Base-by-base conservation (phyloP, 2,797 vertebrate genomes). In the Anniella stebbinsi region DNA sequence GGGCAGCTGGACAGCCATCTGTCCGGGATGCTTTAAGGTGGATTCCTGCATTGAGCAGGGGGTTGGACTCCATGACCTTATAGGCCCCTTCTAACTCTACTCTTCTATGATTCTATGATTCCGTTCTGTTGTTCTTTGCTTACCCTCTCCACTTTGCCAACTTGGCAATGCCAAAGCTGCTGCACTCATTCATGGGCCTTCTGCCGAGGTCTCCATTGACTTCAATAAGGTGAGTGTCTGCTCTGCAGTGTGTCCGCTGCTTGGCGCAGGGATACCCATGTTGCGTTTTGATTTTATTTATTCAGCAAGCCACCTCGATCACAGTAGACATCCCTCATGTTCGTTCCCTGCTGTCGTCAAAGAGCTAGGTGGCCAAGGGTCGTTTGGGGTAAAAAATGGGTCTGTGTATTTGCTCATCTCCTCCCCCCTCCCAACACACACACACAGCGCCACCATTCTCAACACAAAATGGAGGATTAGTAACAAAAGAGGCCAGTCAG, bases 401-500 rank as follows among this genome's bases (percentile, higher is more conserved):
- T 84, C 60, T 87, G 67, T 89, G 73, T 94, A 45, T 70, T 76
- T 36, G 21, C 84, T 0, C 0, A 57, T 91, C 85, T 60, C 9
- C 81, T 87, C 89, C 87, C 10, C 11, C 5, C 41, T 45, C 45
- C 0, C 21, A 3, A 51, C 48, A 28, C 51, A 54, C 51, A 33
- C 77, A 54, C 11, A 57, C 54, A 57, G 12, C 54, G 15, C 11
- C 63, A 69, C 83, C 0, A 0, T 70, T 57, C 23, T 5, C 87
- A 82, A 87, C 82, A 82, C 84, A 48, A 81, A 84, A 45, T 28
- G 25, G 23, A 88, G 12, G 0, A 21, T 51, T 51, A 6, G 60
- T 28, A 88, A 88, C 78, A 94, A 91, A 88, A 12, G 69, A 89
- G 75, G 67, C 87, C 75, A 87, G 33, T 28, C 92, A 91, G 70